Conservation (phyloP, 1,140 invertebrate species). For the Philopotamus ludificatus region DNA sequence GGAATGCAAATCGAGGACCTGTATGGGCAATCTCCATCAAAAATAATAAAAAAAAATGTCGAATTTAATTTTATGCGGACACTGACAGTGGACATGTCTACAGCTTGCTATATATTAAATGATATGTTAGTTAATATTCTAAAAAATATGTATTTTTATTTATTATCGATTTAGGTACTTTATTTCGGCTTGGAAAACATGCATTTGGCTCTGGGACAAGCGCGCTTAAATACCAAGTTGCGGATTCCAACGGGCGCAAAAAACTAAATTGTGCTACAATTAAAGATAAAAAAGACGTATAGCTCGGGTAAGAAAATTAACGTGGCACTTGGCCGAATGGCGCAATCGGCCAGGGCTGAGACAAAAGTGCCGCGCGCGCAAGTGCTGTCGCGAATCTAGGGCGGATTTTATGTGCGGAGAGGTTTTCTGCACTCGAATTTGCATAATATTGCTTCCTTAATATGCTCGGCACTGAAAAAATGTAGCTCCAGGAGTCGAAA, state of each 20-base stretch:
- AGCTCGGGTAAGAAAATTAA: neutral
- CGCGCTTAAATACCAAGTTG: too few species aligned
- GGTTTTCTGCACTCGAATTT: slow-evolving; percentile 46
- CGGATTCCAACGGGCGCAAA: neutral
- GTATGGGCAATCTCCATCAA: too few species aligned
- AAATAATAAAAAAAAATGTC: too few species aligned
- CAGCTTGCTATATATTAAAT: too few species aligned
- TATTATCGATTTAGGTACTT: too few species aligned
- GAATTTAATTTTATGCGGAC: too few species aligned
- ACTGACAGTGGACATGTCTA: too few species aligned
- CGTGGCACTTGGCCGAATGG: neutral
- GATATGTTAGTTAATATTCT: too few species aligned
- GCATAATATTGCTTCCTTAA: slow-evolving; percentile 56
- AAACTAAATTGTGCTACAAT: neutral
- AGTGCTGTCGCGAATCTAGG: slow-evolving; percentile 20
- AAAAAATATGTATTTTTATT: too few species aligned
- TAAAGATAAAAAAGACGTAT: slow-evolving; percentile 3
- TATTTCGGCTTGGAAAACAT: too few species aligned
- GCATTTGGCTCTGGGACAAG: too few species aligned
- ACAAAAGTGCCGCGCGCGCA: slow-evolving; percentile 23
- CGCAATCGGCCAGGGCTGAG: slow-evolving; percentile 2
- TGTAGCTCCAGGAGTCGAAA: slow-evolving; percentile 34
- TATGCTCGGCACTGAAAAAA: slow-evolving; percentile 47
- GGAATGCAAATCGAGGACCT: too few species aligned
- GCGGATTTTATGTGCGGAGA: slow-evolving; percentile 26